Conservation (phyloP, 2,797 vertebrate genomes). For the Carapus acus region DNA sequence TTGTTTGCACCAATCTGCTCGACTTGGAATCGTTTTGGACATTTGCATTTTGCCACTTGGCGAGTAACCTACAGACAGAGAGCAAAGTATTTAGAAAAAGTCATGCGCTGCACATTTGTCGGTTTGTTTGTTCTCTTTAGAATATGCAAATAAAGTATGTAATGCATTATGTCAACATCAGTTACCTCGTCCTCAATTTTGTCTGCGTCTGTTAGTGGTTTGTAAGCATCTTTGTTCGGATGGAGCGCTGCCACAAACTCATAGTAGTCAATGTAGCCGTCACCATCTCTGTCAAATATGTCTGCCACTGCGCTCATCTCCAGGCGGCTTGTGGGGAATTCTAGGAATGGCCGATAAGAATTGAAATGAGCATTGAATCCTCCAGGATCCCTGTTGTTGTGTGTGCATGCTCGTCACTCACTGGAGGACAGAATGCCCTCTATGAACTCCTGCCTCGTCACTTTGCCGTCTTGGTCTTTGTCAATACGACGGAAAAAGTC, state of each 20-base stretch:
- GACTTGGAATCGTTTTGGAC: conserved; percentile 98
- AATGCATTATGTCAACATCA: neutral
- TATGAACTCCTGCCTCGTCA: conserved; percentile 97
- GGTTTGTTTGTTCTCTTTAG: no score
- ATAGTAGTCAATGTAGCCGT: conserved; percentile 99
- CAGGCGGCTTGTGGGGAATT: conserved; percentile 94
- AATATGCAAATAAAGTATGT: no score
- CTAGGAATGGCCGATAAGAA: conserved; percentile 55
- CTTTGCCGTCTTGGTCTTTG: conserved; percentile 98
- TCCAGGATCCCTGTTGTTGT: neutral
- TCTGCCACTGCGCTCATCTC: conserved; percentile 99
- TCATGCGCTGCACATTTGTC: no score
- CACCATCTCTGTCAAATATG: conserved; percentile 96
- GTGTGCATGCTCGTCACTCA: conserved; percentile 66
- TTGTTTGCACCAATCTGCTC: conserved; percentile 99
- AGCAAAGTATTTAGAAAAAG: conserved; percentile 2
- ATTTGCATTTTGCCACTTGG: conserved; percentile 98
- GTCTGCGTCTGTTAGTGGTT: conserved; percentile 95
- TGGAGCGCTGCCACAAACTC: conserved; percentile 98
- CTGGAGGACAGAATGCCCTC: conserved; percentile 98
- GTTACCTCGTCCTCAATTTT: conserved; percentile 99
- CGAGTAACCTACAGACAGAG: conserved; percentile 82
- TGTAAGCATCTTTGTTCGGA: conserved; percentile 98
- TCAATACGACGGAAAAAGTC: conserved; percentile 99
- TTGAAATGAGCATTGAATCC: neutral